Conservation (phyloP, 2,797 vertebrate genomes). For the Gila robusta region DNA sequence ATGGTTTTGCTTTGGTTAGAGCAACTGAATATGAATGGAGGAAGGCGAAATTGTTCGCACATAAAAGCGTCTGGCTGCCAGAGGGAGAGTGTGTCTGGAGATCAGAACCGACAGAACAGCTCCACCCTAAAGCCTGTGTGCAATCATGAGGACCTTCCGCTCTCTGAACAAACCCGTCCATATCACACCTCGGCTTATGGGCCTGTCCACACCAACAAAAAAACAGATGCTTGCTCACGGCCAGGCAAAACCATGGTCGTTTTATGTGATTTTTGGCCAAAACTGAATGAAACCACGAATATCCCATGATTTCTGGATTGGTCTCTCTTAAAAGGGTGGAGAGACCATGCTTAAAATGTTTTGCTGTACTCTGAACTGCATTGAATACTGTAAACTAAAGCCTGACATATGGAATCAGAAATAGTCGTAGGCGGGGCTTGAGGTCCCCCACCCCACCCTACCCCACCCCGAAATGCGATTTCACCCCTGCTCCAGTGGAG, state of each 20-base stretch:
- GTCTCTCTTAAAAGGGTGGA: neutral
- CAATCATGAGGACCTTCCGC: constrained; percentile 14
- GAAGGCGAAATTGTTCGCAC: constrained; percentile 71
- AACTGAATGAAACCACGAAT: constrained; percentile 12
- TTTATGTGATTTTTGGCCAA: constrained; percentile 9
- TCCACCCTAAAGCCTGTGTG: constrained; percentile 18
- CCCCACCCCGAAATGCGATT: no score
- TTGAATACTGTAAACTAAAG: neutral
- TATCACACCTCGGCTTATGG: constrained; percentile 41
- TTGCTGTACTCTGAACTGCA: neutral
- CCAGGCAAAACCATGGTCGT: neutral
- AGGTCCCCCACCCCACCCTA: no score
- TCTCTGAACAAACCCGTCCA: constrained; percentile 15
- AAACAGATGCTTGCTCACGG: constrained; percentile 41
- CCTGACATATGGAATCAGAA: neutral
- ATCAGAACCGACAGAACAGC: constrained; percentile 24
- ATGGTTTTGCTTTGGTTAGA: constrained; percentile 66
- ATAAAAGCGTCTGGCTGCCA: constrained; percentile 65
- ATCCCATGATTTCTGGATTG: neutral
- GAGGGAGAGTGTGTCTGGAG: constrained; percentile 34
- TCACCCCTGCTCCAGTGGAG: no score
- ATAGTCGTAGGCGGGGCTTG: no score
- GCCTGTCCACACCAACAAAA: constrained; percentile 37
- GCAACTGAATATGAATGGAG: constrained; percentile 61
- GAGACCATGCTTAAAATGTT: neutral